Percentiles rank a stretch among this genome's conserved stretches.
Conservation (phyloP, 2,888 invertebrate genomes). For the Tachina grossa region DNA sequence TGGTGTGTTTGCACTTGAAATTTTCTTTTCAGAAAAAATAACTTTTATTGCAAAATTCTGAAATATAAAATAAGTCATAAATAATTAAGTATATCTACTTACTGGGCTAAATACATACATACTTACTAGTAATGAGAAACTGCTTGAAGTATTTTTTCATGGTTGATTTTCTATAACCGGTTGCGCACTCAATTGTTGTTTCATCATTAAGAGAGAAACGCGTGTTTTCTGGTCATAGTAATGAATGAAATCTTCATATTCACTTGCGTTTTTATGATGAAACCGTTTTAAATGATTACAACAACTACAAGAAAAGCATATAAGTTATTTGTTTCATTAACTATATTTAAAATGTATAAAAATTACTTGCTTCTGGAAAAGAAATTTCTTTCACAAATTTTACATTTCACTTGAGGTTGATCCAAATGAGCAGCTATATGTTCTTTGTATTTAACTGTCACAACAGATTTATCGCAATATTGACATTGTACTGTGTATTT, state of each 20-base stretch:
- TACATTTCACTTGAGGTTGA: slow-evolving; percentile 53
- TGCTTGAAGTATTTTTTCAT: not conserved
- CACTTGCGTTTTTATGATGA: not conserved
- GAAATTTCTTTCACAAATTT: slow-evolving; percentile 53
- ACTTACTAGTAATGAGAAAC: not conserved
- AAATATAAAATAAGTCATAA: no score
- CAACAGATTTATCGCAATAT: slow-evolving; percentile 32
- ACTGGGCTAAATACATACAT: no score
- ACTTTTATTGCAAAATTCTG: no score
- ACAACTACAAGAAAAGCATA: slow-evolving; percentile 14
- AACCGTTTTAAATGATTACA: slow-evolving; percentile 18
- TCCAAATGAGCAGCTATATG: slow-evolving; percentile 49
- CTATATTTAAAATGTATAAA: not conserved
- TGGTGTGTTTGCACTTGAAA: no score
- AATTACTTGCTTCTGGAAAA: slow-evolving; percentile 43
- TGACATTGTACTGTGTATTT: slow-evolving; percentile 50
- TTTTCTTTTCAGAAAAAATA: no score
- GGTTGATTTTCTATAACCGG: not conserved
- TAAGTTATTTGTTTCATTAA: not conserved
- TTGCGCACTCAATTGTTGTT: slow-evolving; percentile 24
- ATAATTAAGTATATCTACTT: no score
- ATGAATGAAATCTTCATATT: slow-evolving; percentile 40
- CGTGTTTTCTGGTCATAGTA: slow-evolving; percentile 14
- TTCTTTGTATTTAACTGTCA: slow-evolving; percentile 20
- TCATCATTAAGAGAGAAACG: slow-evolving; percentile 24